Base-by-base conservation (phyloP, 2,113 vertebrate genomes). In the Eurystomus gularis region DNA sequence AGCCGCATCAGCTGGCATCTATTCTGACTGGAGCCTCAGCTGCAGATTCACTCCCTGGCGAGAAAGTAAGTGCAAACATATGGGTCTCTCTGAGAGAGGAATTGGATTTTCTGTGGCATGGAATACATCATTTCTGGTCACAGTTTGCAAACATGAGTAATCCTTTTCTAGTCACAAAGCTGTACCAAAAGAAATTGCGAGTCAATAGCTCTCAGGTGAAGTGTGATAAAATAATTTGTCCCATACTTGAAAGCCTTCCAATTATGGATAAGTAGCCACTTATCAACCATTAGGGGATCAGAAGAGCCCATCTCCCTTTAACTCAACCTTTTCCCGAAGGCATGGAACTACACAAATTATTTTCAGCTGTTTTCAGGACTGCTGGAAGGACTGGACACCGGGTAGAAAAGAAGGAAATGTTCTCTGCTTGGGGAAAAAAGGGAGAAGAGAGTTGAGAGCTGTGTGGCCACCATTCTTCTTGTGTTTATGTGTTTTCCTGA, bases 31-130 rank as follows among this genome's bases (percentile, higher is more conserved):
- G 98, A 96, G 78, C 82, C 90, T 92, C 86, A 97, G 97, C 9
- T 57, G 19, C 37, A 97, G 98, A 44, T 98, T 98, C 92, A 97
- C 37, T 42, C 98, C 98, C 33, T 97, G 97, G 97, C 35, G 71
- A 96, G 98, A 98, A 96, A 98, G 98, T 98, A 93, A 96, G 97
- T 96, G 54, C 68, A 42, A 20, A 72, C 83, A 40, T 17, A 15
- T 20, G 19, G 6, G 61, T 66, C 5, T 61, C 28, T 61, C 46
- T 39, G 49, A 21, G 40, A 52, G 73, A 76, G 52, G 46, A 82
- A 48, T 17, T 21, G 13, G 24, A 9, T 40, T 66, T 81, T 57
- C 28, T 2, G 3, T 11, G 44, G 48, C 24, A 6, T 10, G 39
- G 26, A 86, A 65, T 3, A 2, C 11, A 21, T 62, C 0, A n/a